Evolutionary conservation across 1,140 invertebrate genomes (phyloP), one percentile per base, ranked within the genome.

Genomic region (Whitmania pigra): DNA sequence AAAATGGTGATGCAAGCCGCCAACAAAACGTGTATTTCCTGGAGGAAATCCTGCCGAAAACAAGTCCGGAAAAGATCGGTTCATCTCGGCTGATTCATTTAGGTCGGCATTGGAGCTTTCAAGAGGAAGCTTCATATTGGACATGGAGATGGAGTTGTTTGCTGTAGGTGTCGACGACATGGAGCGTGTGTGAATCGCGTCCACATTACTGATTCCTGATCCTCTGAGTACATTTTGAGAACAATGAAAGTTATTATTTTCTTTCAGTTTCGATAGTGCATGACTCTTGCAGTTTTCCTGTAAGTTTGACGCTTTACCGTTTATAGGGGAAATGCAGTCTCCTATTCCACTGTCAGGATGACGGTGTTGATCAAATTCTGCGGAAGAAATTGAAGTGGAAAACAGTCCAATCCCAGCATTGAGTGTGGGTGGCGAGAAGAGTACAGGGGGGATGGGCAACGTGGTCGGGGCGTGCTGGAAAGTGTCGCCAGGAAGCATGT

Each of bases 261-360:
- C 57, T 63, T 63, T 63, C 29, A 63, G 29, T 63, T 63, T 63
- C 22, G 22, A 13, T n/a, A 63, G 22, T 6, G 22, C 57, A 31
- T 63, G 29, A 63, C 15, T 63, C 9, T 63, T 63, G 57, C 29
- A 25, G 57, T 63, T 22, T 63, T 63, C 22, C 29, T 63, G 29
- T 63, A 31, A 63, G 29, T 63, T 63, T 63, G 57, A n/a, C 29
- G 20, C 57, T 63, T 31, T 63, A 63, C 29, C 22, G 57, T 17
- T 63, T 31, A 17, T 22, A 25, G 57, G 57, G 6, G 57, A 63
- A 63, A 22, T 63, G 29, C 57, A 63, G 29, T 63, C 57, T 22
- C 57, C 57, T 25, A 63, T 63, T 22, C 57, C 57, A 20, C 57
- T 63, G 13, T 63, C 57, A 13, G 57, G 57, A 31, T 63, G 57